Evolutionary conservation across 2,888 invertebrate genomes (phyloP), one percentile per base, ranked within the genome.

Genomic region (Agapostemon virescens): DNA sequence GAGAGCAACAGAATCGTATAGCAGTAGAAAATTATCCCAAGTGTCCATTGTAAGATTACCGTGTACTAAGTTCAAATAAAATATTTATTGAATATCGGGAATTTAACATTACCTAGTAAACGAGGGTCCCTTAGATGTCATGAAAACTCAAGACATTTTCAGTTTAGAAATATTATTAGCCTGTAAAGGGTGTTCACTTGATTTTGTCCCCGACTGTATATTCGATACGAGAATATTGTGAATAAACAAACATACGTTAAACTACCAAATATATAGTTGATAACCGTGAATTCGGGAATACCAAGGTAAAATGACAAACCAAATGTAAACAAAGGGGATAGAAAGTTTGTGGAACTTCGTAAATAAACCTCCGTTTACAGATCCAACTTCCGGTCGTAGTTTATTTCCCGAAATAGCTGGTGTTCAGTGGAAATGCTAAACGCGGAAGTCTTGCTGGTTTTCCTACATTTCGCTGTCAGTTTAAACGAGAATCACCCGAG

Each of bases 251-350:
- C 33, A 36, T 5, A 63, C 33, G 11, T 63, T 33, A 20, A 36
- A 36, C 61, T n/a, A 63, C 20, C 61, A 33, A 61, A 33, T 20
- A 20, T 20, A n/a, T 33, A 7, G 33, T 33, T 11, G 61, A 61
- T 33, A n/a, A 2, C 36, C 17, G 40, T 17, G 17, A 36, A 4
- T n/a, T 15, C 6, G 13, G 13, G 2, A 67, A 42, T 67, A 30
- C 42, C 30, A 45, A 26, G n/a, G 64, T 82, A 77, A 71, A 78
- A 71, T 70, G 67, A 33, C 77, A 73, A 79, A 77, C 61, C 69
- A 55, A 79, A 74, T 72, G 77, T 85, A 79, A 83, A 75, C 85
- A 83, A 83, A 81, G 81, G 40, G 70, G 77, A 26, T 64, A 42
- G 67, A 30, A 77, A 81, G 81, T 83, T 81, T 70, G 38, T 70